These are phyloP conservation scores for Harpagoxenus sublaevis DNA, from an alignment of 2,888 invertebrate species.

Conservation along the genomic window DNA sequence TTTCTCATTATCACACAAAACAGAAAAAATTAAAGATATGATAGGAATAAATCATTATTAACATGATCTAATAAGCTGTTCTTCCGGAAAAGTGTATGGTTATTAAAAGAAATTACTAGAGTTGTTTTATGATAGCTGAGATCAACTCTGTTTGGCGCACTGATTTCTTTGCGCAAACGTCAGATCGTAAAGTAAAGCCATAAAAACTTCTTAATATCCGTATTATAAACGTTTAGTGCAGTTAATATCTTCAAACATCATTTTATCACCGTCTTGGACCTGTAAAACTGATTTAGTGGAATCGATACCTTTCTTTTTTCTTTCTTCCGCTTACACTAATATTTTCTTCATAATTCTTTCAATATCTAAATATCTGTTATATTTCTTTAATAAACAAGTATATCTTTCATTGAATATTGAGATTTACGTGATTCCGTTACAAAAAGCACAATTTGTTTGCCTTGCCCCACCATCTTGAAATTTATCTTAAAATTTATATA, in stretches of 20 bases:
- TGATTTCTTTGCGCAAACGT: background rate
- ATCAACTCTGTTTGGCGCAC: background rate
- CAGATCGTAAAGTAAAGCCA: background rate
- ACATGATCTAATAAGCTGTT: background rate
- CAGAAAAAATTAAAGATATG: background rate
- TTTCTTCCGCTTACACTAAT: background rate
- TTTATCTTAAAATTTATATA: background rate
- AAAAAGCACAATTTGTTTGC: background rate
- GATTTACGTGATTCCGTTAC: background rate
- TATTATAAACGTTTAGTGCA: background rate
- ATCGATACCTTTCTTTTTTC: background rate
- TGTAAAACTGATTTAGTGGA: background rate
- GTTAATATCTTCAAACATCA: background rate
- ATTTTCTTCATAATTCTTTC: background rate
- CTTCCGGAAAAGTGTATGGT: background rate
- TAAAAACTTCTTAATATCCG: background rate
- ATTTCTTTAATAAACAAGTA: background rate
- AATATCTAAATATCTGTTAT: background rate
- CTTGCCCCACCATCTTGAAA: background rate
- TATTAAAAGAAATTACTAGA: conserved; percentile 1
- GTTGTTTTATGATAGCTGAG: background rate
- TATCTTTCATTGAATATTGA: background rate
- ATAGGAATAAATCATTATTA: background rate
- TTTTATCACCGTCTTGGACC: background rate
- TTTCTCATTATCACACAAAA: background rate